Conservation (phyloP, 30 jellyfish, hydroid and myxozoan species). For the Turritopsis rubra region DNA sequence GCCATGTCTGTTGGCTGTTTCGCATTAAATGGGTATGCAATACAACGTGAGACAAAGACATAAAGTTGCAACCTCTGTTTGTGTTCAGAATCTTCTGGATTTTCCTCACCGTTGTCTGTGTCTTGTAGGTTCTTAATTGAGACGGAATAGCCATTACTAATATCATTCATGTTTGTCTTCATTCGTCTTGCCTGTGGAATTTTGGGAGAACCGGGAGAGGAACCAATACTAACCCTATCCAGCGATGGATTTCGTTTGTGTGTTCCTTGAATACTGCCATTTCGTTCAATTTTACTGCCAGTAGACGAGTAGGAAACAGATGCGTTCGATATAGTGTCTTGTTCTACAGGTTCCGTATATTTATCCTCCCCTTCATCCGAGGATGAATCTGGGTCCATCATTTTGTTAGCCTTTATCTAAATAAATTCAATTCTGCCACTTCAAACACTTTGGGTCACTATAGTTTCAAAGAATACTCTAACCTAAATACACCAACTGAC, state of each 20-base stretch:
- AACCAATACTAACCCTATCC: constrained; percentile 16
- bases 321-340: not conserved
- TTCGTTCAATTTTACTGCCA: not conserved
- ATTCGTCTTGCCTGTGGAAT: not conserved
- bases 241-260: constrained; percentile 8
- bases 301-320: constrained; percentile 2
- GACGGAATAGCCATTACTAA: not conserved
- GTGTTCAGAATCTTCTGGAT: constrained; percentile 84
- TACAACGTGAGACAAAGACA: constrained; percentile 82
- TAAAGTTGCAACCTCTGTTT: constrained; percentile 69
- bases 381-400: constrained; percentile 25
- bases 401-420: not conserved
- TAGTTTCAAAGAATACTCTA: too few relatives aligned
- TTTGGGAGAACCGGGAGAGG: constrained; percentile 22
- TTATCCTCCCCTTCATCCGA: constrained; percentile 12
- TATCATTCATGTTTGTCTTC: not conserved
- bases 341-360: not conserved
- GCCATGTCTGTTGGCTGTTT: constrained; percentile 94
- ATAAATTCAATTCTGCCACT: not conserved
- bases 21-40: constrained; percentile 94
- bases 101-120: constrained; percentile 16
- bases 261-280: not conserved
- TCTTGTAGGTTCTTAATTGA: not conserved
- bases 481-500: too few relatives aligned
- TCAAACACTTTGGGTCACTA: not conserved